Conservation (phyloP, 2,113 vertebrate species). For the Thunnus thynnus region DNA sequence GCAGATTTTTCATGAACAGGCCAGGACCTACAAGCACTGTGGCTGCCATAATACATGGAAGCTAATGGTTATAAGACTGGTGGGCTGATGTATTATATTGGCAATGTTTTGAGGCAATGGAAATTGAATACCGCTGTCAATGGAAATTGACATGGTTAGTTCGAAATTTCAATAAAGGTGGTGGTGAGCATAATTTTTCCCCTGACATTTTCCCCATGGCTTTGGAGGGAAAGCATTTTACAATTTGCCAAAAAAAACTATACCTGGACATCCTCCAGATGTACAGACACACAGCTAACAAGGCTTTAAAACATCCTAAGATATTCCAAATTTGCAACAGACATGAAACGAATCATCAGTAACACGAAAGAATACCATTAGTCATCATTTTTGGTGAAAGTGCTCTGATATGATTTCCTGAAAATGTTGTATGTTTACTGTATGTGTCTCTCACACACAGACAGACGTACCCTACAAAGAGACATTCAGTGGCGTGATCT, state of each 20-base stretch:
- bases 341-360: not conserved
- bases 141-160: not conserved
- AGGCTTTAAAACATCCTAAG: not conserved
- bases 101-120: slow-evolving; percentile 1
- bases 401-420: not conserved
- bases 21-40: slow-evolving; percentile 10
- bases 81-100: not conserved
- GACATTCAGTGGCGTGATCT: slow-evolving; percentile 37
- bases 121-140: slow-evolving; percentile 3
- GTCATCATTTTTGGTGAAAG: not conserved
- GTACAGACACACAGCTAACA: not conserved
- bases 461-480: slow-evolving; percentile 17
- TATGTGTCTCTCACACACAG: not conserved
- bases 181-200: not conserved
- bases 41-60: slow-evolving; percentile 7
- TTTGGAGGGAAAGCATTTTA: not conserved
- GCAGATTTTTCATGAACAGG: not conserved
- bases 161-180: slow-evolving; percentile 5
- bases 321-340: not conserved
- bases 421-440: not conserved
- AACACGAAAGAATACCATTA: not conserved
- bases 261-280: not conserved
- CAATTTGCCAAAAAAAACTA: not conserved
- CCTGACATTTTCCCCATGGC: not conserved
- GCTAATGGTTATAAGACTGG: slow-evolving; percentile 11